These are phyloP conservation scores for Willowsia nigromaculata DNA, from an alignment of 2,888 invertebrate species.

Conservation along the genomic window DNA sequence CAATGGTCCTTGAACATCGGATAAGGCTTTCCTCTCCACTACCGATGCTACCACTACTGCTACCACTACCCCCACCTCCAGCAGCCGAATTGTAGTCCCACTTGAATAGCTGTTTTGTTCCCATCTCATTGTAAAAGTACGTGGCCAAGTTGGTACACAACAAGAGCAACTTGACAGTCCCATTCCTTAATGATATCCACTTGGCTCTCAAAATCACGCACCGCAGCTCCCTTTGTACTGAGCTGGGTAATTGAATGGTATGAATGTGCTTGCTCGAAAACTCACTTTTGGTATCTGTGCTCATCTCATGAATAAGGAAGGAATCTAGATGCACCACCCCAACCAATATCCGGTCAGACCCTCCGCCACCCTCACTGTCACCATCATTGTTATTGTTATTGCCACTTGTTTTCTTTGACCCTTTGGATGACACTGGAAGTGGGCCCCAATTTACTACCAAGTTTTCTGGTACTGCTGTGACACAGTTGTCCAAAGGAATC, in stretches of 20 bases:
- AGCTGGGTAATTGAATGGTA: slow-evolving; percentile 64
- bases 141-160: slow-evolving; percentile 67
- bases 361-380: not conserved
- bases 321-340: slow-evolving; percentile 62
- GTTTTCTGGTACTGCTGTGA: slow-evolving; percentile 58
- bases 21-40: slow-evolving; percentile 29
- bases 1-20: slow-evolving; percentile 46
- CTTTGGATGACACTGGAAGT: not conserved
- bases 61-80: not conserved
- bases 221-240: slow-evolving; percentile 51
- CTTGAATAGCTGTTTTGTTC: slow-evolving; percentile 69
- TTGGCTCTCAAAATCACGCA: slow-evolving; percentile 62
- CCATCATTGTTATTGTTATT: slow-evolving; percentile 5
- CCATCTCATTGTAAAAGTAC: slow-evolving; percentile 73
- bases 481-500: slow-evolving; percentile 58
- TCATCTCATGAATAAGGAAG: slow-evolving; percentile 66
- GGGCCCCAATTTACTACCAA: slow-evolving; percentile 51
- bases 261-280: slow-evolving; percentile 58
- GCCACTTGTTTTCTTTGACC: not conserved
- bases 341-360: not conserved
- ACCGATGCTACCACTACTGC: no score
- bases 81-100: slow-evolving; percentile 57
- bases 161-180: slow-evolving; percentile 40
- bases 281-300: slow-evolving; percentile 23
- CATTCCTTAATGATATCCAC: slow-evolving; percentile 58